Percentiles rank a stretch among this genome's conserved stretches.
These are phyloP conservation scores for Nowickia ferox DNA, from an alignment of 2,888 invertebrate genomes.

Conservation along the genomic window DNA sequence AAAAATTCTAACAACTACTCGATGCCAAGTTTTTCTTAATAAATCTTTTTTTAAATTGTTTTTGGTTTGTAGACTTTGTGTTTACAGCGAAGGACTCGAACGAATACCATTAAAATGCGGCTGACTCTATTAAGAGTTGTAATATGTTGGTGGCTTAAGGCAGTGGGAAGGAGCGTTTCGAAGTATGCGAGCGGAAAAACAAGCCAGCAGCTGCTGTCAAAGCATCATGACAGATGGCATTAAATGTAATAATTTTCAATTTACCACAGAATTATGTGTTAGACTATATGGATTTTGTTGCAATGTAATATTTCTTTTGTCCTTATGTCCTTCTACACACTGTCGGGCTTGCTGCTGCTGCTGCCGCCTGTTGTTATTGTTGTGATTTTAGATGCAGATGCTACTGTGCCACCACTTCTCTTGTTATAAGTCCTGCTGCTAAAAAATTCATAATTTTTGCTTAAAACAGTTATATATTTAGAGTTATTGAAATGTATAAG, in stretches of 20 bases:
- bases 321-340: not conserved
- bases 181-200: not conserved
- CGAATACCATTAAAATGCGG: constrained; percentile 57
- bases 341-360: not conserved
- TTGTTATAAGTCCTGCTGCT: constrained; percentile 53
- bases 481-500: not conserved
- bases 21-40: constrained; percentile 70
- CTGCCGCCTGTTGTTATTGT: constrained; percentile 20
- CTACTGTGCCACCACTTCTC: constrained; percentile 42
- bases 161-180: not conserved
- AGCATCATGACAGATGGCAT: constrained; percentile 74
- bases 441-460: constrained; percentile 63
- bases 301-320: constrained; percentile 34
- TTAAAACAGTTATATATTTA: constrained; percentile 27
- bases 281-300: constrained; percentile 35
- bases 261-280: constrained; percentile 68
- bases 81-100: constrained; percentile 43
- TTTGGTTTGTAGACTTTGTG: constrained; percentile 32
- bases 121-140: constrained; percentile 40
- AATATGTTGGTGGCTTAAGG: constrained; percentile 26
- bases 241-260: constrained; percentile 75
- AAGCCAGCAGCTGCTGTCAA: constrained; percentile 70
- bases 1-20: constrained; percentile 23
- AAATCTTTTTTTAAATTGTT: constrained; percentile 60
- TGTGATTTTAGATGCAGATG: constrained; percentile 50